Evolutionary conservation across 1,140 invertebrate species (phyloP).

Genomic region (Lepidurus packardi): DNA sequence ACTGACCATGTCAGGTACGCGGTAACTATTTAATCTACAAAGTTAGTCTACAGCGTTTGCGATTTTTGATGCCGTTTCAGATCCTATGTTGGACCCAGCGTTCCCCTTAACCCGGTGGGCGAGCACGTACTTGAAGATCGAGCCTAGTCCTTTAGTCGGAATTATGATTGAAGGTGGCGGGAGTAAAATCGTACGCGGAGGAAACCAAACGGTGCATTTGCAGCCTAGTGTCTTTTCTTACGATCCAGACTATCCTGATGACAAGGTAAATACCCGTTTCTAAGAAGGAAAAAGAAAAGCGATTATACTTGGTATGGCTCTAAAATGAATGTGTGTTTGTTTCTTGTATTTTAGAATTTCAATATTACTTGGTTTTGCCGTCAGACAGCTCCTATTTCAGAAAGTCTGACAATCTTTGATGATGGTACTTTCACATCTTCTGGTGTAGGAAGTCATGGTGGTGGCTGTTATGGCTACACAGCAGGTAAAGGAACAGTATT

Average conservation of each 20-base stretch:
- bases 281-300: too few relatives aligned
- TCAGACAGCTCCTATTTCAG: neutral
- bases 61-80: neutral
- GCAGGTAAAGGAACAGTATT: neutral
- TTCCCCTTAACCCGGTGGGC: conserved; percentile 22
- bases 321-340: neutral
- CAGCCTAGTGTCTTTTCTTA: neutral
- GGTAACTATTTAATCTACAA: neutral
- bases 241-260: conserved; percentile 17
- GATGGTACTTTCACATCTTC: neutral
- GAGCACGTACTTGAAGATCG: conserved; percentile 1
- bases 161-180: conserved; percentile 7
- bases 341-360: conserved; percentile 33
- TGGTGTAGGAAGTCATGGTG: neutral
- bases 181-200: neutral
- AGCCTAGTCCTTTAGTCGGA: neutral
- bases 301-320: neutral
- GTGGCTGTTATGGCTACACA: conserved; percentile 27
- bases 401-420: neutral
- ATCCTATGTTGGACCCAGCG: conserved; percentile 25
- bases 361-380: conserved; percentile 34
- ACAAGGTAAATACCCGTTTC: neutral
- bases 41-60: too few relatives aligned
- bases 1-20: conserved; percentile 39
- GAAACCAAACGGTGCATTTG: neutral